These are phyloP conservation scores for Syritta pipiens DNA, from an alignment of 2,888 invertebrate species.

Conservation along the genomic window DNA sequence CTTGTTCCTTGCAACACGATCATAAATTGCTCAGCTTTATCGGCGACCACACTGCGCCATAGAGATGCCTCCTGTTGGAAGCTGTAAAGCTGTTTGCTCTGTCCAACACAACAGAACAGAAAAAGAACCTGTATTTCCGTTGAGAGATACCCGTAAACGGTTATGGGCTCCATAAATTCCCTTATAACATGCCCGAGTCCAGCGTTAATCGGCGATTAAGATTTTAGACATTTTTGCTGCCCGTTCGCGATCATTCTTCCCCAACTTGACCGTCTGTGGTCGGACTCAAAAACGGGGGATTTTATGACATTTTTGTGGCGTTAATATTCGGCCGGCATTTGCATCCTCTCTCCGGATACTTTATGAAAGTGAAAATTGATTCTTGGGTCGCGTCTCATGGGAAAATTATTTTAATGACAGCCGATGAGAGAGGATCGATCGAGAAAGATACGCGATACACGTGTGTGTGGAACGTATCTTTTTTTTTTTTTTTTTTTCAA, in stretches of 20 bases:
- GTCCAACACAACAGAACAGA: no score
- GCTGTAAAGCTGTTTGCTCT: conserved; percentile 36
- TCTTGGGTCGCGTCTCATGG: conserved; percentile 51
- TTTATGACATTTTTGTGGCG: conserved; percentile 68
- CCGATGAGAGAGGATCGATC: not conserved
- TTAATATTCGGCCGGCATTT: conserved; percentile 64
- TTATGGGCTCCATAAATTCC: conserved; percentile 66
- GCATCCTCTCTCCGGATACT: conserved; percentile 61
- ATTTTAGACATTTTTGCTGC: conserved; percentile 68
- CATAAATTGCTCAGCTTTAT: conserved; percentile 58
- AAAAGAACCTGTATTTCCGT: conserved; percentile 64
- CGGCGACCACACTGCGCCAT: conserved; percentile 49
- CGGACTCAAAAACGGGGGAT: conserved; percentile 58
- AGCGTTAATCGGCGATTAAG: conserved; percentile 68
- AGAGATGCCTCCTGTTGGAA: conserved; percentile 41
- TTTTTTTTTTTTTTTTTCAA: no score
- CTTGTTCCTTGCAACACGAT: conserved; percentile 60
- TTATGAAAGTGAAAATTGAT: conserved; percentile 69
- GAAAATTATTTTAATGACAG: conserved; percentile 63
- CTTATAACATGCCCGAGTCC: conserved; percentile 66
- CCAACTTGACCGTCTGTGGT: conserved; percentile 19
- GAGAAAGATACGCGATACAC: no score
- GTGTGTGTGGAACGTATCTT: no score
- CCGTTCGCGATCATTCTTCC: conserved; percentile 50
- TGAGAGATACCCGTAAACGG: conserved; percentile 68